Evolutionary conservation across 2,113 vertebrate species (phyloP).

Genomic region (Monarcha castaneiventris): DNA sequence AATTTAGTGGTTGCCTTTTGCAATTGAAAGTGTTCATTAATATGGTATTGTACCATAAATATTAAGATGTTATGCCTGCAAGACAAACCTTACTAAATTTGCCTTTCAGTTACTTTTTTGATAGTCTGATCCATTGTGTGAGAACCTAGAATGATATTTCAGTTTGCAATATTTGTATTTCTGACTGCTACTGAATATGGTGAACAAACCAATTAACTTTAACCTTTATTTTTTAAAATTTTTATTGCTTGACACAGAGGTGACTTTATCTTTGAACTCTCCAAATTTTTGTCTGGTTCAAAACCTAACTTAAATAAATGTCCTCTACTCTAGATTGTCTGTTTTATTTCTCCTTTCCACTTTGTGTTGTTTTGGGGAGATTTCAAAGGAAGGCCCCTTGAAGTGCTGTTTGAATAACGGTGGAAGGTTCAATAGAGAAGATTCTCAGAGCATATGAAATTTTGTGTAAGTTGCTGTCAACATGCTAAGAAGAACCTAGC

Average conservation of each 20-base stretch:
- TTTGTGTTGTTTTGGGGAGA: neutral
- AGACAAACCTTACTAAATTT: neutral
- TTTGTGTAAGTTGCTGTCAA: neutral
- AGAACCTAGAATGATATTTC: neutral
- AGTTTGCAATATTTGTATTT: neutral
- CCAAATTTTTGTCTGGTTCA: neutral
- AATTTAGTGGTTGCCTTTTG: neutral
- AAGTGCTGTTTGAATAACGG: neutral
- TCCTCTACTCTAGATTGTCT: neutral
- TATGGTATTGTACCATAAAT: neutral
- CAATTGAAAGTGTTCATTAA: neutral
- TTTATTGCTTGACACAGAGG: neutral
- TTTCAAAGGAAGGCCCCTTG: neutral
- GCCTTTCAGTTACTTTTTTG: neutral
- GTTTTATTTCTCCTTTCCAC: neutral
- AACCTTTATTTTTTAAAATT: neutral
- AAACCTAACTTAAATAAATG: slow-evolving; percentile 15
- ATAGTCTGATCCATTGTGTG: neutral
- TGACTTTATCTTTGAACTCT: neutral
- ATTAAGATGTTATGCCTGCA: neutral
- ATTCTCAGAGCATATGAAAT: neutral
- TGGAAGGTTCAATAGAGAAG: neutral
- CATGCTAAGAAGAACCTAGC: neutral
- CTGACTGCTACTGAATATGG: neutral
- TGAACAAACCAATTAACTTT: neutral